Base-by-base conservation (phyloP, 2,888 invertebrate genomes). In the Malacosoma neustria region DNA sequence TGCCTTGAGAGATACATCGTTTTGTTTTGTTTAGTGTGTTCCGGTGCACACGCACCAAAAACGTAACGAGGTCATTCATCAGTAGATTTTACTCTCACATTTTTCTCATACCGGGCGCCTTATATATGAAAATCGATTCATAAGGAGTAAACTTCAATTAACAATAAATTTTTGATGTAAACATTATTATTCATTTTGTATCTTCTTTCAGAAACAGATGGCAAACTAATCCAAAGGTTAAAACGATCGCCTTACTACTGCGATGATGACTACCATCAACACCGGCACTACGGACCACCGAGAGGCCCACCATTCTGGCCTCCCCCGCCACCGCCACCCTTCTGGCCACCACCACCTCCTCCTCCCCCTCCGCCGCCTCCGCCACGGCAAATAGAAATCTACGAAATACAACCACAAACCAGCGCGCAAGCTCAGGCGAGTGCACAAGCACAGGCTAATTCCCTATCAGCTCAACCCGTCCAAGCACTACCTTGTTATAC, bases 221-320 rank as follows among this genome's bases (percentile, higher is more conserved):
- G 1, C 9, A 22, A 22, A 2, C 11, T 63, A 3, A 30, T 61
- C 1, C 57, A 65, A 4, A 57, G 81, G 3, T 11, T 72, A 32
- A 75, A 59, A 42, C 72, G 82, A 0, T 68, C 76, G 0, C 68
- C 73, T 3, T 43, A 67, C 33, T 61, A 61, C 33, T 63, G 64
- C 4, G 61, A 49, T 13, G 48, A 41, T 6, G 50, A 52, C 30
- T 56, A 45, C 34, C 59, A 58, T 57, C 57, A 2, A 57, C 57
- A n/a, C 55, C 56, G 1, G 53, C 56, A 12, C 57, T 57, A 1
- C 6, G 59, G 58, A 1, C 59, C 55, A 1, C 56, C 54, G 12
- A 38, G 38, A 41, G 49, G 49, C 46, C 51, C 49, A 3, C 54
- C 47, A 2, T 51, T 48, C n/a, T n/a, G n/a, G 0, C 55, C 49